phyloP scores from a whole-genome alignment of 1,140 invertebrate genomes.

The Dendrolimus punctatus region DNA sequence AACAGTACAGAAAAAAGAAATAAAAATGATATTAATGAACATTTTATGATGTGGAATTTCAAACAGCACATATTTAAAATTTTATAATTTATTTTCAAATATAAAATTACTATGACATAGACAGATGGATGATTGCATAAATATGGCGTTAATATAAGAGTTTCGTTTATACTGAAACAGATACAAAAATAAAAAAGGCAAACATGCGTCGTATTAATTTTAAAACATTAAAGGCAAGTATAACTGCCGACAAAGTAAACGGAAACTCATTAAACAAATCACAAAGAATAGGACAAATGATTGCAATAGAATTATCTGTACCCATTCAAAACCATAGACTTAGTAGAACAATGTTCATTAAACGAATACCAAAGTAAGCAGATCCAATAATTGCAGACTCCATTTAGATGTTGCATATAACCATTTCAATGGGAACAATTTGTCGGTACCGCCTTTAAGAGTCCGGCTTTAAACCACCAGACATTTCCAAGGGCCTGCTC shows the following conservation, averaged over 20 bases:
- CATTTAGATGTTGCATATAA: slow-evolving; percentile 56
- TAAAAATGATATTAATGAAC: too few species aligned
- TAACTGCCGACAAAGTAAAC: slow-evolving; percentile 20
- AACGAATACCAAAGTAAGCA: slow-evolving; percentile 59
- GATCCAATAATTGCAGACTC: slow-evolving; percentile 58
- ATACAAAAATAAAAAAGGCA: too few species aligned
- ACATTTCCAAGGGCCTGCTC: slow-evolving; percentile 54
- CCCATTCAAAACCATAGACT: slow-evolving; percentile 39
- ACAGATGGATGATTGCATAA: too few species aligned
- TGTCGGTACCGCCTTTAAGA: slow-evolving; percentile 54
- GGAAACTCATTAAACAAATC: slow-evolving; percentile 28
- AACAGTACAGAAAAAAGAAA: too few species aligned
- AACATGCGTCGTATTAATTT: background rate
- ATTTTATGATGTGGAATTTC: too few species aligned
- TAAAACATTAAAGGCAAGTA: slow-evolving; percentile 6
- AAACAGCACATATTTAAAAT: too few species aligned
- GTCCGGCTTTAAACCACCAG: slow-evolving; percentile 36
- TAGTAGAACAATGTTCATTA: slow-evolving; percentile 58
- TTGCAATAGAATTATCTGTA: slow-evolving; percentile 37
- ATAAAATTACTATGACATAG: too few species aligned
- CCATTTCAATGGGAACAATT: slow-evolving; percentile 61
- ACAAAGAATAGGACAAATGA: slow-evolving; percentile 34
- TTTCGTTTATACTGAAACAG: too few species aligned
- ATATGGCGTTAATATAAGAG: too few species aligned
- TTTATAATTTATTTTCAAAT: too few species aligned